Evolutionary conservation across 2,113 vertebrate genomes (phyloP), one percentile per base, ranked within the genome.

Genomic region (Pangasianodon gigas): DNA sequence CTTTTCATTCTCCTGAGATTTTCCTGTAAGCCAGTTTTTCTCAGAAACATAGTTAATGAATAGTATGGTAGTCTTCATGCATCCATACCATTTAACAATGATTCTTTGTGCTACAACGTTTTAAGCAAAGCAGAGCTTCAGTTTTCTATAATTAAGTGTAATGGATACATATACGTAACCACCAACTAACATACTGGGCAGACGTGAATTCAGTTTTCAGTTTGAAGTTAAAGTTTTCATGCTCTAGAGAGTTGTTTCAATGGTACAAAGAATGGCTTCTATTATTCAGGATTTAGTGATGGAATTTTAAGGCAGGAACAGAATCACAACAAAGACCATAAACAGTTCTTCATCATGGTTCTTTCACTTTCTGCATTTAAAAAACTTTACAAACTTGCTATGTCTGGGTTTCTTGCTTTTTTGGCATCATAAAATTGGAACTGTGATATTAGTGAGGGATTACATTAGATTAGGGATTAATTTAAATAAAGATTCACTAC

Each of bases 141-240:
- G 77, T 80, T 51, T 80, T n/a, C 46, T 80, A 51, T 80, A 80
- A 80, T 80, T 46, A 51, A 29, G 9, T 79, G 44, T 79, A 29
- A 51, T 14, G 1, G 24, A 80, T 75, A 75, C 37, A 75, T 24
- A 75, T 21, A 18, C 41, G 26, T 26, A 79, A 48, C 13, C 6
- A 81, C 29, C 51, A 54, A 8, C 48, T 81, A 54, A 32, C 79
- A 51, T 7, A 52, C 29, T 54, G 29, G 2, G 51, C 48, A 81
- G 79, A 81, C 6, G 0, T 81, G 51, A 52, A 81, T 54, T 54
- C 14, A 54, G 1, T 54, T 32, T 52, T 54, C 51, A 81, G 29
- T 19, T 81, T 54, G 13, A 32, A 54, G 48, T 81, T 14, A 81
- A 77, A 9, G 26, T 54, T 51, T 54, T 52, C 6, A 81, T 52